phyloP scores from a whole-genome alignment of 1,140 invertebrate genomes.

The Schlechtendalia chinensis region DNA sequence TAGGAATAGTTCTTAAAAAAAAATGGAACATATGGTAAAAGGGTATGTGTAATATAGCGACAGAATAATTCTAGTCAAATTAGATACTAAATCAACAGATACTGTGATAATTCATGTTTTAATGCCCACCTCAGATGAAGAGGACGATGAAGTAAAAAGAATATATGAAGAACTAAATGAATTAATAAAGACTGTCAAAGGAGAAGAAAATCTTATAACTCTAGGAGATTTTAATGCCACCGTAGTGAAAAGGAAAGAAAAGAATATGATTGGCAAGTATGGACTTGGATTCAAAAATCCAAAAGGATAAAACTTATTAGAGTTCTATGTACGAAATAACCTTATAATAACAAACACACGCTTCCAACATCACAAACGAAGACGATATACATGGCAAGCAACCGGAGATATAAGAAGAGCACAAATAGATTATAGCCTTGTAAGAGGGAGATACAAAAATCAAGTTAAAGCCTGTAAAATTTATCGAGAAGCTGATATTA shows the following conservation, averaged over 20 bases:
- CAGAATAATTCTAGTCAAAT: constrained; percentile 51
- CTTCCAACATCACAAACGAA: constrained; percentile 54
- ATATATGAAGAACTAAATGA: constrained; percentile 52
- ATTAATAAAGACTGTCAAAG: constrained; percentile 44
- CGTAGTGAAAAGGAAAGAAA: constrained; percentile 50
- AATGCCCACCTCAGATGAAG: constrained; percentile 51
- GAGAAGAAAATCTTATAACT: constrained; percentile 51
- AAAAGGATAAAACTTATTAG: constrained; percentile 53
- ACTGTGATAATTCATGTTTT: constrained; percentile 55
- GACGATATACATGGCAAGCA: constrained; percentile 56
- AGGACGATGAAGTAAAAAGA: constrained; percentile 53
- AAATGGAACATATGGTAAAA: constrained; percentile 2
- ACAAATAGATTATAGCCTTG: constrained; percentile 56
- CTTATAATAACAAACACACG: constrained; percentile 54
- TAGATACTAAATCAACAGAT: constrained; percentile 50
- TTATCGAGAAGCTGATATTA: constrained; percentile 51
- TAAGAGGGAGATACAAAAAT: constrained; percentile 54
- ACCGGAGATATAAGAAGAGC: constrained; percentile 55
- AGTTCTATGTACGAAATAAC: constrained; percentile 55
- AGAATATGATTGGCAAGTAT: constrained; percentile 49
- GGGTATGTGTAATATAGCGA: constrained; percentile 36
- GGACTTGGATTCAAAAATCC: constrained; percentile 54
- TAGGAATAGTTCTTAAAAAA: constrained; percentile 50
- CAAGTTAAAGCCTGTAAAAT: constrained; percentile 53
- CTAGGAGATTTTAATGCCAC: constrained; percentile 55